phyloP scores from a whole-genome alignment of 2,797 vertebrate species.

The Acanthurus lineatus region DNA sequence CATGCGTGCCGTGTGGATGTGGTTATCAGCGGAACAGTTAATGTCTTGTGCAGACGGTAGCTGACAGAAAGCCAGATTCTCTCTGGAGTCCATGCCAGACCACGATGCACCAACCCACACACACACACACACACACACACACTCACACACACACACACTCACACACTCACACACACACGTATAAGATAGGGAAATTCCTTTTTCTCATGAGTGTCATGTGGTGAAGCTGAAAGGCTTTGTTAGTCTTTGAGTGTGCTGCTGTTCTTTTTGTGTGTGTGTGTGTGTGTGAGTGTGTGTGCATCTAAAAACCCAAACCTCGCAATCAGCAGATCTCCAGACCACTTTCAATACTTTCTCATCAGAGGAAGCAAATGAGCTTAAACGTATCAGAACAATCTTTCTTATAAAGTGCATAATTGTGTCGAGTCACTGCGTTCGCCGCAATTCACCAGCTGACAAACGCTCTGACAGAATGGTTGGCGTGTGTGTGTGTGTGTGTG shows the following conservation, averaged over 20 bases:
- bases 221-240: slow-evolving; percentile 26
- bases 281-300: not conserved
- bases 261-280: not conserved
- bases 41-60: slow-evolving; percentile 59
- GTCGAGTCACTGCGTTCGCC: slow-evolving; percentile 46
- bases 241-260: not conserved
- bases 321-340: slow-evolving; percentile 32
- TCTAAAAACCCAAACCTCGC: slow-evolving; percentile 6
- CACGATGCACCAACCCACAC: slow-evolving; percentile 14
- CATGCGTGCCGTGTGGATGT: not conserved
- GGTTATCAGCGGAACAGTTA: slow-evolving; percentile 43
- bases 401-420: slow-evolving; percentile 44
- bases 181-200: slow-evolving; percentile 28
- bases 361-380: slow-evolving; percentile 33
- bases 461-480: slow-evolving; percentile 57
- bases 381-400: slow-evolving; percentile 27
- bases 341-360: slow-evolving; percentile 23
- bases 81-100: slow-evolving; percentile 33
- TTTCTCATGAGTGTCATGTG: slow-evolving; percentile 39
- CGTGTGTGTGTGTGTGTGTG: slow-evolving; percentile 1
- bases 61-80: slow-evolving; percentile 43
- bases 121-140: not conserved
- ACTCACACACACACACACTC: slow-evolving; percentile 15
- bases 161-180: slow-evolving; percentile 5
- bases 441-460: slow-evolving; percentile 55